Percentiles rank a stretch among this genome's conserved stretches.
Evolutionary conservation across 2,888 invertebrate species (phyloP).

Genomic region (Rotaria socialis): DNA sequence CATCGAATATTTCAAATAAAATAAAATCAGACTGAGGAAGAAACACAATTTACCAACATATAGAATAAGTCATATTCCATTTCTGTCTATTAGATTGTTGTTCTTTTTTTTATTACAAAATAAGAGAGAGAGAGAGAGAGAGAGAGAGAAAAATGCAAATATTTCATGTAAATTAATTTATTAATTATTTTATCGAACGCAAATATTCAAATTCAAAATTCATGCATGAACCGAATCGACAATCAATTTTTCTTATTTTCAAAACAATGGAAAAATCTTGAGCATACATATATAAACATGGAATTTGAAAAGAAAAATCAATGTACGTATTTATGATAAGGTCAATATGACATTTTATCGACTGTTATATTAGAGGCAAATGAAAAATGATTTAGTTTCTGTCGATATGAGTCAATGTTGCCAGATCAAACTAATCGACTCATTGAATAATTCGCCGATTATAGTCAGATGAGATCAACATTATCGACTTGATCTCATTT

Average conservation of each 20-base stretch:
- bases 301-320: too few relatives aligned
- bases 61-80: conserved; percentile 12
- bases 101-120: background rate
- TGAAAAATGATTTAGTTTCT: background rate
- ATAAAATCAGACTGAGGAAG: background rate
- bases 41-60: background rate
- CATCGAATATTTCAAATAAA: background rate
- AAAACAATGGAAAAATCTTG: too few relatives aligned
- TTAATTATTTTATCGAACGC: too few relatives aligned
- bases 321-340: too few relatives aligned
- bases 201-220: background rate
- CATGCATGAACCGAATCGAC: background rate
- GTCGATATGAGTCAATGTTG: background rate
- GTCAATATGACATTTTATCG: too few relatives aligned
- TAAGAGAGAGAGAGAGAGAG: background rate
- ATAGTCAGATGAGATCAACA: background rate
- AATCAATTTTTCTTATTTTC: too few relatives aligned
- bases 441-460: background rate
- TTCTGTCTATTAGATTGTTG: conserved; percentile 6
- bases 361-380: too few relatives aligned
- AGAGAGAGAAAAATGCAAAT: too few relatives aligned
- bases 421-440: background rate
- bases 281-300: too few relatives aligned
- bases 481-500: background rate
- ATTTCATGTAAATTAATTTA: too few relatives aligned